Evolutionary conservation across 2,113 vertebrate genomes (phyloP).

Genomic region (Canis aureus): DNA sequence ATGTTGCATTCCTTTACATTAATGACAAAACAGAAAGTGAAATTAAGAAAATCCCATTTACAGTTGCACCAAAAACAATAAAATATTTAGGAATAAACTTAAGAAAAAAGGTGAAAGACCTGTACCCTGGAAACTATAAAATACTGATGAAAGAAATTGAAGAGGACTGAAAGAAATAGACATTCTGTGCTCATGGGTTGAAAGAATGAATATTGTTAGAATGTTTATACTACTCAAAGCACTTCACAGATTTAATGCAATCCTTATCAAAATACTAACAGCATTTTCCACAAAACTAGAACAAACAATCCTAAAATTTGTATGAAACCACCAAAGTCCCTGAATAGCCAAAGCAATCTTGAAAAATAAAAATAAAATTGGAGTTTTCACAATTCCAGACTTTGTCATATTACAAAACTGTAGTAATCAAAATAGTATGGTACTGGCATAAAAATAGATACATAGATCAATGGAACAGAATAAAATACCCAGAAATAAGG

Average conservation of each 20-base stretch:
- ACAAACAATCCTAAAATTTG: background rate
- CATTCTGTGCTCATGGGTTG: background rate
- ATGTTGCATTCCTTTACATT: background rate
- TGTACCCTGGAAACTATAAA: background rate
- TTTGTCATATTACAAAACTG: background rate
- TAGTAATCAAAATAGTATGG: background rate
- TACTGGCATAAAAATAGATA: background rate
- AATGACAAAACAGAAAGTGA: background rate
- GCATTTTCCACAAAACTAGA: background rate
- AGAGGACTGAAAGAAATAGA: background rate
- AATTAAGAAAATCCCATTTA: background rate
- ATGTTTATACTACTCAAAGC: background rate
- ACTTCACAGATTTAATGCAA: background rate
- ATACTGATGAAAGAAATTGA: background rate
- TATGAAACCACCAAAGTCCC: background rate
- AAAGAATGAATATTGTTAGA: background rate
- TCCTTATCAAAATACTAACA: background rate
- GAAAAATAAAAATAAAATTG: background rate
- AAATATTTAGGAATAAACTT: background rate
- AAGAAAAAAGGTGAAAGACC: background rate
- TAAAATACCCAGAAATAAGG: background rate
- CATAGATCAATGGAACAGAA: background rate
- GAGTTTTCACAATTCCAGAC: background rate
- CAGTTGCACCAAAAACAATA: background rate
- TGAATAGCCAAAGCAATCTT: background rate